These are phyloP conservation scores for silkworm (Bombyx mori) DNA, from an alignment of 1,140 invertebrate genomes.

Conservation along the genomic window DNA sequence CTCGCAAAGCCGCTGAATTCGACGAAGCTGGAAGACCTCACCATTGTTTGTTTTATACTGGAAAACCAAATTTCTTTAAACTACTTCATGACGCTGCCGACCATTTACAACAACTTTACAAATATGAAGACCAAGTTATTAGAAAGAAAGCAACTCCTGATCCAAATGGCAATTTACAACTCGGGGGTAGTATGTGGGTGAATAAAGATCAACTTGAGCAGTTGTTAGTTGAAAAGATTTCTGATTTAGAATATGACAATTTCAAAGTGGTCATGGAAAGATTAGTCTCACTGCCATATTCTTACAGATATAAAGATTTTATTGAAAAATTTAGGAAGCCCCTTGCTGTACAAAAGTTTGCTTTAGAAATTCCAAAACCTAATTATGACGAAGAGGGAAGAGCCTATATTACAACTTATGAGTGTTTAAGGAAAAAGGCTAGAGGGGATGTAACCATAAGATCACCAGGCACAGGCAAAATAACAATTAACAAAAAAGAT, in stretches of 20 bases:
- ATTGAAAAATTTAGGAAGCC: slow-evolving; percentile 78
- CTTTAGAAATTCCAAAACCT: slow-evolving; percentile 74
- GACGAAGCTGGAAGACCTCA: slow-evolving; percentile 89
- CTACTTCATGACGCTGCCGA: slow-evolving; percentile 81
- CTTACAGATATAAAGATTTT: slow-evolving; percentile 77
- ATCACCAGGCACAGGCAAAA: slow-evolving; percentile 85
- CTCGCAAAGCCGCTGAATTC: slow-evolving; percentile 90
- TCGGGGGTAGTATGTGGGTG: slow-evolving; percentile 74
- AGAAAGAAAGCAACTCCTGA: slow-evolving; percentile 73
- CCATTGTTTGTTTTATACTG: slow-evolving; percentile 93
- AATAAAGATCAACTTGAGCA: slow-evolving; percentile 77
- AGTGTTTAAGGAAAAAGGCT: slow-evolving; percentile 80
- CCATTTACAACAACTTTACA: slow-evolving; percentile 77
- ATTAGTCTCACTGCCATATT: slow-evolving; percentile 80
- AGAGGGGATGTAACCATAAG: slow-evolving; percentile 77
- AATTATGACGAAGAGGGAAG: slow-evolving; percentile 78
- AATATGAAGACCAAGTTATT: slow-evolving; percentile 79
- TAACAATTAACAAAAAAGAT: slow-evolving; percentile 85
- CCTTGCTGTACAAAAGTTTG: slow-evolving; percentile 69
- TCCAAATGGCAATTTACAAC: slow-evolving; percentile 74
- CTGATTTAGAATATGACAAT: slow-evolving; percentile 80
- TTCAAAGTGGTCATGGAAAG: slow-evolving; percentile 82
- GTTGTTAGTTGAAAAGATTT: slow-evolving; percentile 79
- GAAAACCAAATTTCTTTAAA: slow-evolving; percentile 86
- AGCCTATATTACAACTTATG: slow-evolving; percentile 79